Base-by-base conservation (phyloP, 2,888 invertebrate genomes). In the Scelioninae gen. 2 region DNA sequence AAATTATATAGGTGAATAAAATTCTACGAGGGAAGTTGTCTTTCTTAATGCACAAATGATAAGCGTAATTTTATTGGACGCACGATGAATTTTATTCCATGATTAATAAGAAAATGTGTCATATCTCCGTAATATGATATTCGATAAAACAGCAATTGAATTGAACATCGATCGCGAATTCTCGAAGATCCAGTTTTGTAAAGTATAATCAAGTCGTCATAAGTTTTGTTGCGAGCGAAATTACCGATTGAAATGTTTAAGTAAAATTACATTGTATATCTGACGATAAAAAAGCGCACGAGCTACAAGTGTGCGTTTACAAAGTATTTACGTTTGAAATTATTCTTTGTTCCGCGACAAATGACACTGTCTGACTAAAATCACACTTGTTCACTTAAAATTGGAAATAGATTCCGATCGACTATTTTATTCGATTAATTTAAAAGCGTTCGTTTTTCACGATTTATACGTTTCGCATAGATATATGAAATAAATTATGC, bases 81-180 rank as follows among this genome's bases (percentile, higher is more conserved):
- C n/a, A 48, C 28, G 31, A 11, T 2, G 15, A 48, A 48, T 48
- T 31, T 31, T 10, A 48, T 48, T 48, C 9, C 28, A n/a, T n/a
- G n/a, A 28, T n/a, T 48, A 48, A 31, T 48, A 48, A 16, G 31
- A 48, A 46, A 16, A 31, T 31, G 16, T 48, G 15, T 31, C 31
- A 48, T 48, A 48, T 9, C 19, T 7, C 16, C 16, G 9, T 15
- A 43, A 31, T 53, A 39, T 25, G 39, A 15, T 31, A 31, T 41
- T 41, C 41, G 31, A 18, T 57, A 22, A 57, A 57, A 18, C 18
- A 28, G 11, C 55, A 31, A 41, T 57, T 57, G 41, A 28, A 39
- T 53, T n/a, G 18, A 55, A 55, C 13, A 45, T 33, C 43, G 33
- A 41, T 45, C 43, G 45, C 33, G 33, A 57, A 57, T 45, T 57